phyloP scores from a whole-genome alignment of 1,140 invertebrate species.

The Akabosia matsudoensis region DNA sequence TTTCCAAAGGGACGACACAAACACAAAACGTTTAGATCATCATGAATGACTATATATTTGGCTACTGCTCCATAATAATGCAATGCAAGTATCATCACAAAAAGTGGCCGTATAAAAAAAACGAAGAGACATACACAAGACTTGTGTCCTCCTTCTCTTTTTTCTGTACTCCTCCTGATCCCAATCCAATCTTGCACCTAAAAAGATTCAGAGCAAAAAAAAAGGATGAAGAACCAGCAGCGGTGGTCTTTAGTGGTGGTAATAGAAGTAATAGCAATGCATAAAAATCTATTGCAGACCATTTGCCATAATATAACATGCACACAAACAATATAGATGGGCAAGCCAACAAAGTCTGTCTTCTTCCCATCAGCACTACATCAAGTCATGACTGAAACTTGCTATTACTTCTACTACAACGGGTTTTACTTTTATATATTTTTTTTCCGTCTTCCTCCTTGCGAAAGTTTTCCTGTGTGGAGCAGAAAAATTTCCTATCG shows the following conservation, averaged over 20 bases:
- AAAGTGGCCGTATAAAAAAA: neutral
- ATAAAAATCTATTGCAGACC: slow-evolving; percentile 8
- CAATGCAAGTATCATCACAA: neutral
- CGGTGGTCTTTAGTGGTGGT: neutral
- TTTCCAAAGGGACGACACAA: neutral
- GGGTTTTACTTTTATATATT: neutral
- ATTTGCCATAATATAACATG: slow-evolving; percentile 21
- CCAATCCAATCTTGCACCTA: slow-evolving; percentile 3
- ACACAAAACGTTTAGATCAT: neutral
- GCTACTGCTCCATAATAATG: neutral
- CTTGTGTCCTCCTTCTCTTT: neutral
- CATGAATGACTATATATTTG: neutral
- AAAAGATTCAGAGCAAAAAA: neutral
- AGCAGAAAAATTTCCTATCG: neutral
- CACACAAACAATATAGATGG: slow-evolving; percentile 17
- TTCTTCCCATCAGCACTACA: slow-evolving; percentile 20
- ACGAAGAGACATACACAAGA: neutral
- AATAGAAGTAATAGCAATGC: slow-evolving; percentile 9
- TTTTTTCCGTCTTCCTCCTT: neutral
- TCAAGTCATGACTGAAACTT: slow-evolving; percentile 4
- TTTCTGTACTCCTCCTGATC: slow-evolving; percentile 2
- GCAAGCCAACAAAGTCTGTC: slow-evolving; percentile 12
- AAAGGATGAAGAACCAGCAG: neutral
- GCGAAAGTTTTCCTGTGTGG: neutral
- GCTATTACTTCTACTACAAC: neutral